Evolutionary conservation across 2,888 invertebrate genomes (phyloP), one percentile per base, ranked within the genome.

Genomic region (Lochmaea crataegi): DNA sequence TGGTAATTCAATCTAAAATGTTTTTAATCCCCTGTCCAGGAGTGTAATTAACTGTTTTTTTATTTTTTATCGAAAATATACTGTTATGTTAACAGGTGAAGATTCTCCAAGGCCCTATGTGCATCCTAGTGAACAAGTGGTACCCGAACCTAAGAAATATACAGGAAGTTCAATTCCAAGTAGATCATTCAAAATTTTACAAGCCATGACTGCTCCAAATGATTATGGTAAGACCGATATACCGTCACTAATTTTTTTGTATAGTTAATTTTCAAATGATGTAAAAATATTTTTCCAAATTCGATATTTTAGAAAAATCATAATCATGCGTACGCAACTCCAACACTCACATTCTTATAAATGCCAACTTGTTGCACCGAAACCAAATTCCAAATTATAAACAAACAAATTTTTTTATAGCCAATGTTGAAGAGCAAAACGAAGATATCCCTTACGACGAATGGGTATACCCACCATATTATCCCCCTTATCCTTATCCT

Each of bases 161-260:
- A 92, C 90, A 82, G 94, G 94, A 70, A 91, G 93, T 82, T 91
- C 92, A 78, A 95, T 95, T 85, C 95, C 95, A 68, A 94, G 94
- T 77, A 90, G 93, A 85, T 93, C 94, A 56, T 95, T 95, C 87
- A 92, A 91, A 86, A 92, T 93, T 83, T 87, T 95, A 71, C 94
- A 95, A 87, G 92, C 93, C 66, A 93, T 94, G 93, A 94, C 93
- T 77, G 90, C 91, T 75, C 91, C 91, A 71, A 70, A 74, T 71
- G 68, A 76, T 76, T 72, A 71, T 76, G 76, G 74, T 92, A 87
- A 90, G 90, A 58, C 4, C 5, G 45, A 41, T 56, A 11, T 14
- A 53, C 45, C 32, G 48, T 65, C 7, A 38, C 26, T 5, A 57
- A 56, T 60, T 22, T 38, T 42, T 61, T 41, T 64, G 45, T 45